Percentiles rank a stretch among this genome's conserved stretches.
phyloP scores from a whole-genome alignment of 2,888 invertebrate genomes.

The Gastracanthus pulcherrimus region DNA sequence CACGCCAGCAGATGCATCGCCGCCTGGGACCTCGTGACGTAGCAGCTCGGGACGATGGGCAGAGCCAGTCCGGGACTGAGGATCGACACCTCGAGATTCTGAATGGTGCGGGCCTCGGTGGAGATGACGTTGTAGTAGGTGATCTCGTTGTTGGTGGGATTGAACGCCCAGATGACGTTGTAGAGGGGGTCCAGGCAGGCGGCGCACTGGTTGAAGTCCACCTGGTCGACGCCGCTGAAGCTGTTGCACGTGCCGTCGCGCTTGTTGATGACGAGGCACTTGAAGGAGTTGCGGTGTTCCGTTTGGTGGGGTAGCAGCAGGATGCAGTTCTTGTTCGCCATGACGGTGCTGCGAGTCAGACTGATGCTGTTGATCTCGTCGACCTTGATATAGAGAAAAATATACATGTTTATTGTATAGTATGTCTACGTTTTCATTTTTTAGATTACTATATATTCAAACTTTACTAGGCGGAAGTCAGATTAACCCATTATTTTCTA shows the following conservation, averaged over 20 bases:
- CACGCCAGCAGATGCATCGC: slow-evolving; percentile 93
- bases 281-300: slow-evolving; percentile 86
- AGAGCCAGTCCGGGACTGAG: slow-evolving; percentile 90
- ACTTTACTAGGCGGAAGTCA: too few relatives aligned
- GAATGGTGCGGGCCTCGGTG: slow-evolving; percentile 82
- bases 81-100: slow-evolving; percentile 80
- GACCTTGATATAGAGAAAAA: slow-evolving; percentile 79
- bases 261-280: slow-evolving; percentile 93
- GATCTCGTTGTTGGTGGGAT: slow-evolving; percentile 83
- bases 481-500: too few relatives aligned
- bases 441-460: too few relatives aligned
- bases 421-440: too few relatives aligned
- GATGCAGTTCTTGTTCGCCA: slow-evolving; percentile 91
- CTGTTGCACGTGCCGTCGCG: slow-evolving; percentile 92
- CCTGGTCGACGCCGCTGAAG: slow-evolving; percentile 90
- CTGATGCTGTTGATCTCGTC: slow-evolving; percentile 96
- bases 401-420: too few relatives aligned
- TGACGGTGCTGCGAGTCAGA: slow-evolving; percentile 91
- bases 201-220: slow-evolving; percentile 88
- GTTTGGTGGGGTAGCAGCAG: slow-evolving; percentile 85
- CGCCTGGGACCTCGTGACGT: slow-evolving; percentile 91
- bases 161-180: slow-evolving; percentile 95
- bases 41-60: slow-evolving; percentile 84
- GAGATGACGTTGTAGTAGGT: slow-evolving; percentile 91
- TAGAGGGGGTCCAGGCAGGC: slow-evolving; percentile 94